Base-by-base conservation (phyloP, 1,140 invertebrate species). In the Dolichoris vasculosae region DNA sequence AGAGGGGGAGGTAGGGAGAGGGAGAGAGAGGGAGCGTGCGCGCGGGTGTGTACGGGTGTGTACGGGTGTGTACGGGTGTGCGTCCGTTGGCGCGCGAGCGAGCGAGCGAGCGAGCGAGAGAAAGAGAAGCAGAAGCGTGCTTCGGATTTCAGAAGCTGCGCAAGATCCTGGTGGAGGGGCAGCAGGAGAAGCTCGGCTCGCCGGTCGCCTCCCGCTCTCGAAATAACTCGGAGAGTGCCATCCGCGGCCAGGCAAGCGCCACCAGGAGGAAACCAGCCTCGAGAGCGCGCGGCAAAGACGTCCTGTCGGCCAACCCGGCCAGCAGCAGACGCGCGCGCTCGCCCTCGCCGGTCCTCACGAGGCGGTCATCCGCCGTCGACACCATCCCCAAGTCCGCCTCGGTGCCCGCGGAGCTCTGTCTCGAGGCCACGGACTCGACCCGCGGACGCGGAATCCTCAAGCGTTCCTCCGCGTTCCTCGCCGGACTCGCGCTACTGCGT, bases 371-470 rank as follows among this genome's bases (percentile, higher is more conserved):
- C 38, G 26, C 26, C 26, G 26, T 2, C 11, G 35, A 43, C 4
- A 6, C 82, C 32, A 88, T 91, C 35, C 71, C 87, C 40, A 92
- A 92, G 73, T 91, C 91, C 13, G 87, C 89, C 11, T 91, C 90
- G 30, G 88, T 90, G 11, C 90, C 91, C 2, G 76, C 86, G 11
- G 88, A 90, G 81, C 86, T 92, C 48, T 89, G 89, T 79, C 88
- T 26, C 38, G n/a, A 30, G n/a, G 40, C 2, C 35, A 1, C 13
- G 13, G 73, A 20, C 43, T 8, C n/a, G 9, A 32, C 13, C 11
- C 46, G 43, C 26, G 40, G 4, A 38, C 87, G 89, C 0, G 86
- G 89, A 20, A 89, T 91, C 71, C 81, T 92, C 30, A 90, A 89
- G 59, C 89, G 85, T 64, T 90, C 90, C 40, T 89, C 90, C 40